Conservation (phyloP, 2,888 invertebrate species). For the Eupithecia centaureata region DNA sequence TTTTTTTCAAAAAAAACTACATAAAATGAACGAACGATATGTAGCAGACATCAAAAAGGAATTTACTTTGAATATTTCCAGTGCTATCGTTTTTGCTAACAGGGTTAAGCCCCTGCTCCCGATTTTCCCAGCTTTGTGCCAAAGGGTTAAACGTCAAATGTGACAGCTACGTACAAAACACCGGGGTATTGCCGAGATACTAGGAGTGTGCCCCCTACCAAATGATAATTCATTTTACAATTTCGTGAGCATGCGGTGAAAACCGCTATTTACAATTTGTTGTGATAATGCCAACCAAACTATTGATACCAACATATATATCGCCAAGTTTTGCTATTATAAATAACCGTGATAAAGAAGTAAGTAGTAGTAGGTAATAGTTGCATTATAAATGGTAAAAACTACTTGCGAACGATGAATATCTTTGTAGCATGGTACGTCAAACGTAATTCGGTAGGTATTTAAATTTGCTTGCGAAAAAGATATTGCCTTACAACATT, state of each 20-base stretch:
- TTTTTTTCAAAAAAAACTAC: background rate
- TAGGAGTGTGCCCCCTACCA: background rate
- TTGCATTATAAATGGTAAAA: background rate
- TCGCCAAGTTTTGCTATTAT: too few species aligned
- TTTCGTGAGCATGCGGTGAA: background rate
- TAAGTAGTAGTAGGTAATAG: too few species aligned
- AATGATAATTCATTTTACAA: background rate
- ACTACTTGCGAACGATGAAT: background rate
- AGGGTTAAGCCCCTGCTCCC: conserved; percentile 17
- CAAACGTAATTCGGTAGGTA: too few species aligned
- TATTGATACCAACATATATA: background rate
- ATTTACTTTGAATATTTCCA: conserved; percentile 11
- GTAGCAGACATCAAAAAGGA: background rate
- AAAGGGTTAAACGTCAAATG: conserved; percentile 40
- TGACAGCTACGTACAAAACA: conserved; percentile 20
- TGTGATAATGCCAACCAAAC: background rate
- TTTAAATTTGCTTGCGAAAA: too few species aligned
- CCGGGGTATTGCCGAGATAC: background rate
- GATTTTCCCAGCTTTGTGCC: conserved; percentile 21
- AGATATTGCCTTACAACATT: too few species aligned
- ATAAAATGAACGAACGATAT: background rate
- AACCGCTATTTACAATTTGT: background rate
- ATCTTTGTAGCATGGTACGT: background rate
- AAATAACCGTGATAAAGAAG: too few species aligned
- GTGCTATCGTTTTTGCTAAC: conserved; percentile 16